Percentiles rank a stretch among this genome's conserved stretches.
Evolutionary conservation across 1,140 invertebrate genomes (phyloP).

Genomic region (Bicyclus anynana): DNA sequence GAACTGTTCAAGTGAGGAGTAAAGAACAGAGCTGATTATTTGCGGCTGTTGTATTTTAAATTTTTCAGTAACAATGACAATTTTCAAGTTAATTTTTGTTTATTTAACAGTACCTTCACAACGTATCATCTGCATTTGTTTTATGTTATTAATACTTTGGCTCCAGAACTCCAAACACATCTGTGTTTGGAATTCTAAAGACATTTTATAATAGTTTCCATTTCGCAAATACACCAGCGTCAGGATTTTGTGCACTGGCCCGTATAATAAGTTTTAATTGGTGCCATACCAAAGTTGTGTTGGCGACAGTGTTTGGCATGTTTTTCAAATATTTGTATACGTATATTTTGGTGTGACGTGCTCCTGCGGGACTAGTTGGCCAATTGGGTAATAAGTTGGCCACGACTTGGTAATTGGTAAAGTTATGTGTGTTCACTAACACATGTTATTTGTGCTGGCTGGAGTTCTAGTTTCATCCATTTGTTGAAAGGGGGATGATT

Average conservation of each 20-base stretch:
- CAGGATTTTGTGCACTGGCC: neutral
- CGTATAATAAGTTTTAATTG: slow-evolving; percentile 30
- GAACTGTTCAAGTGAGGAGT: no score
- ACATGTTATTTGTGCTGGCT: no score
- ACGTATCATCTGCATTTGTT: neutral
- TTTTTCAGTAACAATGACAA: no score
- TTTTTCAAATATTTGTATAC: neutral
- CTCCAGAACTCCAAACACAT: neutral
- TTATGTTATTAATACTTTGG: neutral
- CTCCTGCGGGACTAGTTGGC: neutral
- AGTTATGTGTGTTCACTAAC: no score
- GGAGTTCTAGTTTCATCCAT: no score
- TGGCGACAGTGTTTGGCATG: neutral
- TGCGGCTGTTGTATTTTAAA: no score
- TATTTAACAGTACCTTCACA: neutral
- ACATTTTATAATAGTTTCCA: neutral
- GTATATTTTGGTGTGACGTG: neutral
- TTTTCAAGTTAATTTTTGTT: no score
- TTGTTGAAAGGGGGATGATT: no score
- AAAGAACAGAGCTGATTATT: no score
- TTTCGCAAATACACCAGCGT: neutral
- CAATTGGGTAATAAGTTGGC: neutral
- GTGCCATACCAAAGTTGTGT: slow-evolving; percentile 8
- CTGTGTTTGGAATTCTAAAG: neutral
- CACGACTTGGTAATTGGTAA: neutral